These are phyloP conservation scores for Myripristis murdjan DNA, from an alignment of 2,797 vertebrate genomes.

Conservation along the genomic window DNA sequence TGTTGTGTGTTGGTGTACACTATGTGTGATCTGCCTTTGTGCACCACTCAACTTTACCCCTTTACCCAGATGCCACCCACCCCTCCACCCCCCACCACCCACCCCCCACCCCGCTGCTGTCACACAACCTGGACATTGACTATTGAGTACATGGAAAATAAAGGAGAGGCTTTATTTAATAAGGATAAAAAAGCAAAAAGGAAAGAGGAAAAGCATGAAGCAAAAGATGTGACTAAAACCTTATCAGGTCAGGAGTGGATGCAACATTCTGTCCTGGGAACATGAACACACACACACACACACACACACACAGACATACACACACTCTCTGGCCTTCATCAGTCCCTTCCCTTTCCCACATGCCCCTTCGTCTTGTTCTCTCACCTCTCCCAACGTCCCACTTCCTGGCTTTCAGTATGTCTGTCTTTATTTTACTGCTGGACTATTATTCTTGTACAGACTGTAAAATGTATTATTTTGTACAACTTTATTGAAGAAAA, in stretches of 20 bases:
- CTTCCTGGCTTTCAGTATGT: conserved; percentile 75
- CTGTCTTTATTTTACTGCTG: conserved; percentile 92
- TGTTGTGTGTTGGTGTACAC: conserved; percentile 82
- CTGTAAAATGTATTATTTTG: conserved; percentile 99
- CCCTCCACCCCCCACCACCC: conserved; percentile 14
- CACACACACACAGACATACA: conserved; percentile 10
- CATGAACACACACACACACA: conserved; percentile 27
- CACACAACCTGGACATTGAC: conserved; percentile 90
- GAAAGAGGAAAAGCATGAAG: conserved; percentile 75
- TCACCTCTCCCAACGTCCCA: conserved; percentile 32
- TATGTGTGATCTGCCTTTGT: conserved; percentile 81
- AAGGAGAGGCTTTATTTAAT: conserved; percentile 82
- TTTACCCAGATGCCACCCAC: conserved; percentile 7
- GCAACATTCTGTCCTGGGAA: conserved; percentile 48
- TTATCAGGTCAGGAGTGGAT: conserved; percentile 54
- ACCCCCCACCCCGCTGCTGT: conserved; percentile 71
- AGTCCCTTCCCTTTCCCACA: conserved; percentile 4
- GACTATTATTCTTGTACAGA: conserved; percentile 99
- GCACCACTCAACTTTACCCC: conserved; percentile 68
- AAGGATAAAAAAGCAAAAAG: conserved; percentile 48
- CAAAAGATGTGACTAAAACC: conserved; percentile 34
- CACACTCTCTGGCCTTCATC: conserved; percentile 27
- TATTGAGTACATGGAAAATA: conserved; percentile 89
- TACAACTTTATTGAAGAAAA: conserved; percentile 95
- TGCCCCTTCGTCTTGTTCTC: conserved; percentile 43